Base-by-base conservation (phyloP, 2,888 invertebrate species). In the Drosophila meridionalis region DNA sequence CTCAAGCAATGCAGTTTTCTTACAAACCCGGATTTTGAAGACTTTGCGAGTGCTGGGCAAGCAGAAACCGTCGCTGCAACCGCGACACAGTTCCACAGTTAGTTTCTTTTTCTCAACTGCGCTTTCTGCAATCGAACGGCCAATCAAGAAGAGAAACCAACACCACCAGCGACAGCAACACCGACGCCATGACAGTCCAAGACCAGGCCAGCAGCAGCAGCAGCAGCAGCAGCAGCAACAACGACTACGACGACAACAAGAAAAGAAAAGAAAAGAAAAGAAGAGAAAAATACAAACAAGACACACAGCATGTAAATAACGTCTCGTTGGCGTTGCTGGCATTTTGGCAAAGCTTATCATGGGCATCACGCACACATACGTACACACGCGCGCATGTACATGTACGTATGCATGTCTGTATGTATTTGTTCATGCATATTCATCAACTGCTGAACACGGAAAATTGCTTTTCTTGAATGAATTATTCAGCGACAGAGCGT, bases 21-120 rank as follows among this genome's bases (percentile, higher is more conserved):
- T 76, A 69, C 84, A 89, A 91, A 91, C 91, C 91, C 91, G 91
- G 91, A 91, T 92, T 92, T 92, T 83, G 87, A 89, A 90, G 87
- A 89, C 90, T 92, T 89, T 92, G 74, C 70, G 82, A 74, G 62
- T 90, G 87, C 89, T 87, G 91, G 91, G 91, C 86, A 86, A 86
- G 65, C 91, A 91, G 92, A 83, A 92, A 89, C 55, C 58, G 62
- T 52, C 64, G 61, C 76, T 83, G 89, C 87, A 78, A 58, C 65
- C 68, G 69, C 80, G 73, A 82, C 88, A 83, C 69, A 76, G 66
- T 71, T 78, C 76, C 76, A 60, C 69, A 42, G 40, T 55, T 71
- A 40, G 42, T 56, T 53, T 57, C 1, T 34, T 52, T 20, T 12
- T 45, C 50, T 45, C 61, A 63, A 62, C 61, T 58, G 69, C 69